Percentiles rank a stretch among this genome's conserved stretches.
phyloP scores from a whole-genome alignment of 2,113 vertebrate genomes.

The Pteronura brasiliensis region DNA sequence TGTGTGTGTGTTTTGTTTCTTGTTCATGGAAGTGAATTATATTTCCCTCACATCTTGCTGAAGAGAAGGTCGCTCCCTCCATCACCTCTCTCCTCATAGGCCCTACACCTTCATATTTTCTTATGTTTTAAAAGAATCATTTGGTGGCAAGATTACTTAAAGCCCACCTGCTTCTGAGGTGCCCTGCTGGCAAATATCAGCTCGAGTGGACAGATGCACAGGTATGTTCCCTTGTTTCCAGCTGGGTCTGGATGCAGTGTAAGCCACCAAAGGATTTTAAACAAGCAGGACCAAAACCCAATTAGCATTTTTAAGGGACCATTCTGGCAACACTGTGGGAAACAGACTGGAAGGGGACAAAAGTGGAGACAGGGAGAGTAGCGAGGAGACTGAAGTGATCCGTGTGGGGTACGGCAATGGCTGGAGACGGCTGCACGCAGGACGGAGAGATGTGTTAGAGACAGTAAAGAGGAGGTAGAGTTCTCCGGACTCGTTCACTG shows the following conservation, averaged over 20 bases:
- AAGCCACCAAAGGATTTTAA: background rate
- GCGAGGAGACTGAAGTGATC: background rate
- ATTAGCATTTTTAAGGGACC: background rate
- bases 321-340: background rate
- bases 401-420: background rate
- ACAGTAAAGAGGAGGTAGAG: background rate
- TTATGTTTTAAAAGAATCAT: constrained; percentile 12
- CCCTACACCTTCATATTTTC: background rate
- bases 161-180: background rate
- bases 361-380: background rate
- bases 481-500: background rate
- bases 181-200: background rate
- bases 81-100: background rate
- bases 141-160: constrained; percentile 18
- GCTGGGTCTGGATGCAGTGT: background rate
- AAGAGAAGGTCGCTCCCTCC: background rate
- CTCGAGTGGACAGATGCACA: background rate
- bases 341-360: background rate
- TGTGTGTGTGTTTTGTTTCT: background rate
- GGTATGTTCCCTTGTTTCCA: background rate
- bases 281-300: background rate
- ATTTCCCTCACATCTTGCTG: constrained; percentile 14
- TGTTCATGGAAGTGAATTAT: background rate
- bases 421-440: background rate
- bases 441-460: accelerated